Percentiles rank a stretch among this genome's conserved stretches.
Conservation (phyloP, 2,797 vertebrate species). For the Tachyglossus aculeatus region DNA sequence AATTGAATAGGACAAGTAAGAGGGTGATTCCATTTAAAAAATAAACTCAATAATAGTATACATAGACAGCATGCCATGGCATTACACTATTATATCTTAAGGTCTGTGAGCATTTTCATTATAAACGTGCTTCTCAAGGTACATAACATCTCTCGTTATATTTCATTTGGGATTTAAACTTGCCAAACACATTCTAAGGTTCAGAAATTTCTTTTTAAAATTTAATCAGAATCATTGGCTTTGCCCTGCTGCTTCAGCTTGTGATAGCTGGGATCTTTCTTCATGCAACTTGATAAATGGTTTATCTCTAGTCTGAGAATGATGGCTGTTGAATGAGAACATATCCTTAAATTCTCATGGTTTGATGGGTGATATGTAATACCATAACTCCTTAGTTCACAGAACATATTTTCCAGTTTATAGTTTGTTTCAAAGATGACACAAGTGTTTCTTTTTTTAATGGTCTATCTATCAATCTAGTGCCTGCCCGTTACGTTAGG, state of each 20-base stretch:
- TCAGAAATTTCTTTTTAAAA: constrained; percentile 26
- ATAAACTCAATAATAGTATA: neutral
- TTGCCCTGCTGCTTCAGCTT: constrained; percentile 23
- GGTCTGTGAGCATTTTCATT: constrained; percentile 39
- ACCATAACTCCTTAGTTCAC: constrained; percentile 32
- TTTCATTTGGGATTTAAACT: constrained; percentile 44
- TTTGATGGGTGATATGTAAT: constrained; percentile 22
- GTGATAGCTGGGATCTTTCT: constrained; percentile 13
- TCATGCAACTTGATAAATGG: constrained; percentile 17
- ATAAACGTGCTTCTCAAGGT: constrained; percentile 22
- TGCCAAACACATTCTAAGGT: neutral
- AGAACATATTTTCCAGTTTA: neutral
- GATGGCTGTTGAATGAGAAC: constrained; percentile 34
- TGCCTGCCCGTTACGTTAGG: neutral
- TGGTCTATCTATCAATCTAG: constrained; percentile 4
- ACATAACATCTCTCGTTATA: constrained; percentile 17
- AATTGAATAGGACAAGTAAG: constrained; percentile 5
- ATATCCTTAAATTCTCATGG: neutral
- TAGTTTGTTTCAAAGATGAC: constrained; percentile 24
- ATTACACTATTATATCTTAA: constrained; percentile 13
- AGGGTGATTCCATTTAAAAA: neutral
- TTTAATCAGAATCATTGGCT: constrained; percentile 30
- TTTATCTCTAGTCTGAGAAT: constrained; percentile 32
- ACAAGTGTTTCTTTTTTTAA: constrained; percentile 14
- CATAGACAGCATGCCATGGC: neutral